Base-by-base conservation (phyloP, 1,140 invertebrate genomes). In the Marisa cornuarietis region DNA sequence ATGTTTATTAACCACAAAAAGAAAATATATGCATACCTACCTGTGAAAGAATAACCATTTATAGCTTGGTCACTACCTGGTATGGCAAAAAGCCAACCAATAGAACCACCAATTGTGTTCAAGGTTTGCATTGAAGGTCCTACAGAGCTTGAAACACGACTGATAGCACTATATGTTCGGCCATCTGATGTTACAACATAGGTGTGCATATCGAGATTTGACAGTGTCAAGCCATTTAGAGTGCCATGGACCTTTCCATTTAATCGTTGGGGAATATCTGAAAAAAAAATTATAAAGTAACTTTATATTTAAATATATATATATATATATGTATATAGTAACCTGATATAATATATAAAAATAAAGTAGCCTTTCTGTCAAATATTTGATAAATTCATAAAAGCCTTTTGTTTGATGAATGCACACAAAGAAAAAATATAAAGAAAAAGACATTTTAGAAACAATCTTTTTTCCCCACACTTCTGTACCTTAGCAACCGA, bases 61-160 rank as follows among this genome's bases (percentile, higher is more conserved):
- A 93, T 92, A 0, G 95, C 94, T 18, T 79, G 69, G 16, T 93
- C 91, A 8, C 93, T 93, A 31, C 94, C 91, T 3, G 95, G 94
- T 85, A 95, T 95, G 11, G 97, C 96, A 90, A 99, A 99, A 0
- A 99, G 90, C 96, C 97, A 99, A 16, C 96, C 96, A 72, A 98
- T 94, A 1, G 96, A 93, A 26, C 93, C 93, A 8, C 96, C 96
- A 9, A 99, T 89, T 10, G 95, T 93, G 79, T 94, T 94, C 0
- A 98, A 91, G 26, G 95, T 92, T 88, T 97, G 96, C 82, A 98
- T 92, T 85, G 95, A 94, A 24, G 93, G 93, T 0, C 96, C 97
- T 54, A 97, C 92, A 24, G 92, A 90, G 22, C 93, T 89, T 0
- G 94, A 94, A 6, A 97, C 92, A 75, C 94, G 94, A 5, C 96